phyloP scores from a whole-genome alignment of 2,113 vertebrate species.

The Sclerurus mexicanus region DNA sequence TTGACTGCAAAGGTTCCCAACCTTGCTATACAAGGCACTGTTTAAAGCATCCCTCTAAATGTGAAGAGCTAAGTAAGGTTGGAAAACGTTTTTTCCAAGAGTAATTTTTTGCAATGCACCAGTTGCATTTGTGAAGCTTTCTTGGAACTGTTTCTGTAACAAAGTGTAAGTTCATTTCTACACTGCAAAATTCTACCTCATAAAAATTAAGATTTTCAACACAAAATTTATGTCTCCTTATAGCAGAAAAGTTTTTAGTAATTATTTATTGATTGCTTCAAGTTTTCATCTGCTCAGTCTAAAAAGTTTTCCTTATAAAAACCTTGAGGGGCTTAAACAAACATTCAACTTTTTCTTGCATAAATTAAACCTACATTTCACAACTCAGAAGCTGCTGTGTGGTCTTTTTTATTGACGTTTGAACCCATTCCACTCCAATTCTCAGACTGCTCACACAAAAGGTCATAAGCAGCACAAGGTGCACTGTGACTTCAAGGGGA shows the following conservation, averaged over 20 bases:
- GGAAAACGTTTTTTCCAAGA: background rate
- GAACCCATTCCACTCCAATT: background rate
- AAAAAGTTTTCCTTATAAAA: background rate
- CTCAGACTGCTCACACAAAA: background rate
- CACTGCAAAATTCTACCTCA: background rate
- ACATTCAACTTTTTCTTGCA: background rate
- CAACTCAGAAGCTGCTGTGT: background rate
- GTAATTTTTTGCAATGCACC: background rate
- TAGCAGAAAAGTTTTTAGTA: background rate
- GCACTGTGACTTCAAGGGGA: background rate
- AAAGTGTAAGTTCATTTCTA: background rate
- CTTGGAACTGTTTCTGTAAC: background rate
- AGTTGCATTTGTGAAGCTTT: background rate
- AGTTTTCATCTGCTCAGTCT: background rate
- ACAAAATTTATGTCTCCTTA: background rate
- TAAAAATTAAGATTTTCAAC: background rate
- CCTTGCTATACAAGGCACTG: background rate
- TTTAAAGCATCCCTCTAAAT: background rate
- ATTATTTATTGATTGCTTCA: slow-evolving; percentile 22
- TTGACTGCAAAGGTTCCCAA: background rate
- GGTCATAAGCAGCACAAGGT: background rate
- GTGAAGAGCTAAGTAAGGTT: background rate
- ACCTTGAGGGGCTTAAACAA: background rate
- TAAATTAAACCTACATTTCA: background rate
- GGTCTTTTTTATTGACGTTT: background rate